Percentiles rank a stretch among this genome's conserved stretches.
These are phyloP conservation scores for Pseudomugil gertrudae DNA, from an alignment of 2,797 vertebrate genomes.

Conservation along the genomic window DNA sequence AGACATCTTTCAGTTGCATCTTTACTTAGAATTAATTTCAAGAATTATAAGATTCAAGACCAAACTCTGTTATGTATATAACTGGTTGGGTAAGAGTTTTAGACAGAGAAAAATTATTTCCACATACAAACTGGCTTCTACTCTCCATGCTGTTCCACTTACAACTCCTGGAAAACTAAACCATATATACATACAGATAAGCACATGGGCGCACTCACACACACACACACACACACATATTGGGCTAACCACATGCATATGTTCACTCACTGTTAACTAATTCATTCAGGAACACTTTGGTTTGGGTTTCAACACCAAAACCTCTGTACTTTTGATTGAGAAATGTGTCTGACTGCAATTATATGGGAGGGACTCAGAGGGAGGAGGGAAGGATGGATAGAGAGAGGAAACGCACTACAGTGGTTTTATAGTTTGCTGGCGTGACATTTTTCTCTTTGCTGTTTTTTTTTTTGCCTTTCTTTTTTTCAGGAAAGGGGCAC, in stretches of 20 bases:
- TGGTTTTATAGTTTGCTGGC: conserved; percentile 77
- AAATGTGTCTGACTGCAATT: conserved; percentile 85
- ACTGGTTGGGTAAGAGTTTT: conserved; percentile 53
- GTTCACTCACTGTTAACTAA: conserved; percentile 84
- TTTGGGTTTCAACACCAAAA: conserved; percentile 82
- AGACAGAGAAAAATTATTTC: conserved; percentile 82
- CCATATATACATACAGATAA: conserved; percentile 71
- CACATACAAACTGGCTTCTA: conserved; percentile 69
- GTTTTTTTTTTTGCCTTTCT: conserved; percentile 22
- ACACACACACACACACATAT: conserved; percentile 22
- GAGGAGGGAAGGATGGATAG: conserved; percentile 48
- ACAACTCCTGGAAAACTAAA: conserved; percentile 73
- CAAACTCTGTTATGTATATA: conserved; percentile 14
- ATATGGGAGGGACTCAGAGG: conserved; percentile 59
- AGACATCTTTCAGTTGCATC: too few species aligned
- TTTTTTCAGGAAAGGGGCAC: conserved; percentile 52
- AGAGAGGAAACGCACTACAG: conserved; percentile 62
- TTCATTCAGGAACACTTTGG: conserved; percentile 86
- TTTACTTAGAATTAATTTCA: too few species aligned
- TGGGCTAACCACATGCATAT: conserved; percentile 84
- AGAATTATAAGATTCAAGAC: too few species aligned
- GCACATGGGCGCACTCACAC: conserved; percentile 47
- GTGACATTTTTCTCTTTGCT: conserved; percentile 64
- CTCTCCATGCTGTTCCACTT: conserved; percentile 83
- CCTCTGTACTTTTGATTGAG: conserved; percentile 79